Evolutionary conservation across 2,888 invertebrate genomes (phyloP), one percentile per base, ranked within the genome.

Genomic region (Monochamus alternatus): DNA sequence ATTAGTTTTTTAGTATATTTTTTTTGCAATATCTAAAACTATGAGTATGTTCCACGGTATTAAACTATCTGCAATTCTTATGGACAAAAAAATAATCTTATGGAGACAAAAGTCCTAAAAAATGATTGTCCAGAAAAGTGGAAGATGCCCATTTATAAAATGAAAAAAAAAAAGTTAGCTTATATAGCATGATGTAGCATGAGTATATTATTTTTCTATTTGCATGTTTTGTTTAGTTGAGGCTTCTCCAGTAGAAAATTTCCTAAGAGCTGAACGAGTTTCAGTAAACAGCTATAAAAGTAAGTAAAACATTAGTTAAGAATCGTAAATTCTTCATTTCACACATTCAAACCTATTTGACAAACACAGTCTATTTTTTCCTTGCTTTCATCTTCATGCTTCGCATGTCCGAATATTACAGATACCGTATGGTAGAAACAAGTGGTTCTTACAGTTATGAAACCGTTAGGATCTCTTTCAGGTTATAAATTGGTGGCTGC

Each of bases 231-330:
- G 85, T 79, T 78, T 83, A 85, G 84, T 80, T 75, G 84, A 83
- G 73, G 76, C 76, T 67, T 84, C 84, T 69, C 81, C 85, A 76
- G 82, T 83, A 80, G 86, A 85, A 80, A 82, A 78, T 75, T 86
- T 86, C 83, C 82, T 86, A 73, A 82, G 81, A 81, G 81, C 85
- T 75, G 86, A 86, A 83, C 79, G 86, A 77, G 81, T 80, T 75
- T 84, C 86, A 69, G 82, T 81, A 70, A 84, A 82, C 82, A 85
- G 82, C 79, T 80, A 81, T 76, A 83, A 80, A 75, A 83, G 86
- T 86, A 84, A 86, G 86, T 86, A 78, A 74, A 73, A 75, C 73
- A 64, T 59, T 75, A 52, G 31, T 72, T 55, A 59, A n/a, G 44
- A 9, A 32, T 64, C 44, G 10, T 22, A 62, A 44, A 43, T 63